A percentile compares a stretch with the other conserved stretches of the same genome.
Conservation (phyloP, 1,140 invertebrate species). For the Ylistrum balloti region DNA sequence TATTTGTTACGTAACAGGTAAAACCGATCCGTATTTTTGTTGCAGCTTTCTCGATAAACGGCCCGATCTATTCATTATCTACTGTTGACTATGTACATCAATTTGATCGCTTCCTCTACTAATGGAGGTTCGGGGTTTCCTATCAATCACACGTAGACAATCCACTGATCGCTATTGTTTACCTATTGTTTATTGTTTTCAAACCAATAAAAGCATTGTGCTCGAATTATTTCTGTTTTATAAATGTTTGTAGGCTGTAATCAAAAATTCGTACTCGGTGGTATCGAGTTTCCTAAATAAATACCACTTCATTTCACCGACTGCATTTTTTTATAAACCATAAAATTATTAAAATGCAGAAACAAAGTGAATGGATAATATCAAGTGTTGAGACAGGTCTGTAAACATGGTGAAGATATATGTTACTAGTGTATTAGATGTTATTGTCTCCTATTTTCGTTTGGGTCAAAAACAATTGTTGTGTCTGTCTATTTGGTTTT, state of each 20-base stretch:
- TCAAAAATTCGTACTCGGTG: too few relatives aligned
- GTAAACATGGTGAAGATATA: not conserved
- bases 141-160: not conserved
- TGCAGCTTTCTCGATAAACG: too few relatives aligned
- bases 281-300: too few relatives aligned
- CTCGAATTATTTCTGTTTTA: too few relatives aligned
- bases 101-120: not conserved
- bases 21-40: not conserved
- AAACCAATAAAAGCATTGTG: too few relatives aligned
- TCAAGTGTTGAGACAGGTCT: not conserved
- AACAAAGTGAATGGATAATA: not conserved
- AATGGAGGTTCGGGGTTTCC: not conserved
- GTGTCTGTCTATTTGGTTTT: too few relatives aligned
- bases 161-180: not conserved
- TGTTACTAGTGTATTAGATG: too few relatives aligned
- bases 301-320: too few relatives aligned
- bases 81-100: not conserved
- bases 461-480: too few relatives aligned
- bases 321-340: too few relatives aligned
- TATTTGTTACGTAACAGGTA: not conserved
- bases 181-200: not conserved
- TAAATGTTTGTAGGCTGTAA: not conserved
- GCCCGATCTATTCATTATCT: not conserved
- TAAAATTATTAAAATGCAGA: too few relatives aligned
- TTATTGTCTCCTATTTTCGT: too few relatives aligned